Evolutionary conservation across 2,113 vertebrate genomes (phyloP).

Genomic region (Apistogramma diplotaenia): DNA sequence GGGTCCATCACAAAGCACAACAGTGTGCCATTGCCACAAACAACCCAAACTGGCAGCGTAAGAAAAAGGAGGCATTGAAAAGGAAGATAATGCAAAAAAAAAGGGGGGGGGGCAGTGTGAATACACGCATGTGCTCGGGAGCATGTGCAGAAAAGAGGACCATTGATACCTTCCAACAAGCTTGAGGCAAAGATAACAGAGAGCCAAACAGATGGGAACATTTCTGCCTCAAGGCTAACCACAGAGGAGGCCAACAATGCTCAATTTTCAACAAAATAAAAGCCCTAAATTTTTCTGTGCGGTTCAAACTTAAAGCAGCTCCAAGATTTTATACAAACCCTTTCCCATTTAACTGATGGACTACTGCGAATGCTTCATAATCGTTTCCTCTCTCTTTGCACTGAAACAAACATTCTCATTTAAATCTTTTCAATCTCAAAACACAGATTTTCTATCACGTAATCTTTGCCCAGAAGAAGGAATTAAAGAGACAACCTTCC

Average conservation of each 20-base stretch:
- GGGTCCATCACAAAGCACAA: slow-evolving; percentile 32
- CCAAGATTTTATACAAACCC: background rate
- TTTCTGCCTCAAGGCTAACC: slow-evolving; percentile 22
- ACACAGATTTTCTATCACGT: background rate
- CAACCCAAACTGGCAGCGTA: slow-evolving; percentile 42
- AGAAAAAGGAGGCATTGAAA: slow-evolving; percentile 46
- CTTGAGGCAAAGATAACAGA: slow-evolving; percentile 12
- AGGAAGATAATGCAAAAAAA: slow-evolving; percentile 38
- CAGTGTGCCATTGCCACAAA: slow-evolving; percentile 43
- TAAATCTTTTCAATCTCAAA: background rate
- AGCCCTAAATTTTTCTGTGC: background rate
- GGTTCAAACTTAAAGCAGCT: background rate
- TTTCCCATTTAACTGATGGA: background rate
- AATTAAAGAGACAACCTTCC: background rate
- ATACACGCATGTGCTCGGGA: background rate
- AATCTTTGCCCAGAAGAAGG: background rate
- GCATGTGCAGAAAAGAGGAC: background rate
- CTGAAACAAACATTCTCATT: background rate
- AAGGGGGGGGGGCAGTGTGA: background rate
- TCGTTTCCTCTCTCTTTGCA: background rate
- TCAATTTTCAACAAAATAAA: slow-evolving; percentile 18
- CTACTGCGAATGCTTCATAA: background rate
- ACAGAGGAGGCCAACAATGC: background rate
- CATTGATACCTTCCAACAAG: slow-evolving; percentile 19
- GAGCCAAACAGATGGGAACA: slow-evolving; percentile 37